phyloP scores from a whole-genome alignment of 2,113 vertebrate genomes.

The Lampris incognitus region DNA sequence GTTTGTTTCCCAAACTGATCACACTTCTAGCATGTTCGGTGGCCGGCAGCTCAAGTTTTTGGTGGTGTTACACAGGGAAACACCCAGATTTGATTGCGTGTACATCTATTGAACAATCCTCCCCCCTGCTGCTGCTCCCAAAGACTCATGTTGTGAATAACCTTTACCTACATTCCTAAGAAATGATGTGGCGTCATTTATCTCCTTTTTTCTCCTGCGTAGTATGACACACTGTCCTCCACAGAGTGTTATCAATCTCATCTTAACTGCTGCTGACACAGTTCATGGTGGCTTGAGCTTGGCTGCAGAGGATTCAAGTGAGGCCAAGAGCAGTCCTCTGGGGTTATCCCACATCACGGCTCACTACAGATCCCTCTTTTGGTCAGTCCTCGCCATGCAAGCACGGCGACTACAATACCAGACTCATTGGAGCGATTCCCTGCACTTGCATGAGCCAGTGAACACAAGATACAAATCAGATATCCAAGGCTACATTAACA shows the following conservation, averaged over 20 bases:
- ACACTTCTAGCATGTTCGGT: too few species aligned
- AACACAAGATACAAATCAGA: not conserved
- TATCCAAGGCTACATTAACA: not conserved
- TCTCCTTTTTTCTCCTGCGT: not conserved
- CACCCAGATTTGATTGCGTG: too few species aligned
- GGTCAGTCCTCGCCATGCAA: slow-evolving; percentile 16
- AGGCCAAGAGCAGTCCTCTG: not conserved
- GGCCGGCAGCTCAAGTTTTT: too few species aligned
- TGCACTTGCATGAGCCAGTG: not conserved
- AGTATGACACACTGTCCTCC: not conserved
- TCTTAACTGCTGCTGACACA: not conserved
- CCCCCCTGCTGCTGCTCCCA: too few species aligned
- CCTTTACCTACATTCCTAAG: too few species aligned
- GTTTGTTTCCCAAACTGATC: too few species aligned
- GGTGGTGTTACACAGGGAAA: too few species aligned
- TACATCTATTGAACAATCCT: too few species aligned
- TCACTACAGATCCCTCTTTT: slow-evolving; percentile 21
- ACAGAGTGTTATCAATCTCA: not conserved
- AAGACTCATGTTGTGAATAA: too few species aligned
- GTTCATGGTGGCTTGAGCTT: not conserved
- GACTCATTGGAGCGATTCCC: not conserved
- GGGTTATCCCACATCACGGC: not conserved
- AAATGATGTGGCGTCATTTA: too few species aligned
- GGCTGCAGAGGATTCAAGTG: not conserved
- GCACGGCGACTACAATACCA: not conserved